Evolutionary conservation across 2,888 invertebrate genomes (phyloP).

Genomic region (Diloba caeruleocephala): DNA sequence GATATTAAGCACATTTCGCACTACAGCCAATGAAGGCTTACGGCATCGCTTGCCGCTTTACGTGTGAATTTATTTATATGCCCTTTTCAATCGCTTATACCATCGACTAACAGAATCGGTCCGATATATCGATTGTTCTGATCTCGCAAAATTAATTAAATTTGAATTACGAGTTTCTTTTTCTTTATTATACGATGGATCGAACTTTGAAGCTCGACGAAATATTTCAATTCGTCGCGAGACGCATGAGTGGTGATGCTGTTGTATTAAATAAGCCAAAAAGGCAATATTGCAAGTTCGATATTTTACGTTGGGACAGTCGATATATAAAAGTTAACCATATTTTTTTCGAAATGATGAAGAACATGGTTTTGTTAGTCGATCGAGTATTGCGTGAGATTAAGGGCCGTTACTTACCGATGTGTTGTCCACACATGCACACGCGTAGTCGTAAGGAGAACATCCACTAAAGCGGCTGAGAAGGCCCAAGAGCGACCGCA

Average conservation of each 20-base stretch:
- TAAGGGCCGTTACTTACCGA: slow-evolving; percentile 81
- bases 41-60: slow-evolving; percentile 87
- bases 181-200: too few species aligned
- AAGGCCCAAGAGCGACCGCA: slow-evolving; percentile 89
- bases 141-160: too few species aligned
- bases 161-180: too few species aligned
- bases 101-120: slow-evolving; percentile 69
- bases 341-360: slow-evolving; percentile 18
- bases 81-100: slow-evolving; percentile 70
- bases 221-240: too few species aligned
- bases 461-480: slow-evolving; percentile 89
- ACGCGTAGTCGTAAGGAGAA: slow-evolving; percentile 89
- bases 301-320: too few species aligned
- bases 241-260: too few species aligned
- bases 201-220: too few species aligned
- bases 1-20: slow-evolving; percentile 77
- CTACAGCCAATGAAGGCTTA: slow-evolving; percentile 73
- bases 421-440: slow-evolving; percentile 89
- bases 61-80: slow-evolving; percentile 74
- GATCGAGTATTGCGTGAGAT: slow-evolving; percentile 70
- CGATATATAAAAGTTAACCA: too few species aligned
- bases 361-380: slow-evolving; percentile 63
- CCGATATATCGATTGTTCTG: too few species aligned
- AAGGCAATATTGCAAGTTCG: too few species aligned
- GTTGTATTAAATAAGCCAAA: too few species aligned